These are phyloP conservation scores for Zonitis immaculata DNA, from an alignment of 2,888 invertebrate genomes.

Conservation along the genomic window DNA sequence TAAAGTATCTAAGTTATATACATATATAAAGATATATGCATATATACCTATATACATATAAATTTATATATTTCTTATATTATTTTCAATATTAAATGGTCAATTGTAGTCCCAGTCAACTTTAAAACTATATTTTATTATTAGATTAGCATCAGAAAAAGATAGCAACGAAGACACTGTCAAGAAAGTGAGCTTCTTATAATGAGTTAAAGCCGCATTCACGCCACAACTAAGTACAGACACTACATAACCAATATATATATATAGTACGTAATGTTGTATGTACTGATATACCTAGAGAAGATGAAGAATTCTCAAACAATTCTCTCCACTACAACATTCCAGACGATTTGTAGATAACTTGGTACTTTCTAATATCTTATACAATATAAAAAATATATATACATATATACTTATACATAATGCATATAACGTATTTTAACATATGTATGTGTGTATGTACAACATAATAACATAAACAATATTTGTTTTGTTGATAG, in stretches of 20 bases:
- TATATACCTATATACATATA: neutral
- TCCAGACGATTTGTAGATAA: neutral
- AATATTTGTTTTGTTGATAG: no score
- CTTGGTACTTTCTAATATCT: neutral
- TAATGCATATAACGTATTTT: no score
- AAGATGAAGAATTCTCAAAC: neutral
- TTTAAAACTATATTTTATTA: neutral
- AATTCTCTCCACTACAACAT: neutral
- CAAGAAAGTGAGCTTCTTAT: conserved; percentile 1
- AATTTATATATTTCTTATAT: neutral
- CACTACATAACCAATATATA: neutral
- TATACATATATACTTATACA: no score
- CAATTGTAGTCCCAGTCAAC: neutral
- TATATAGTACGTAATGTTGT: no score
- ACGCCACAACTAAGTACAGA: conserved; percentile 1
- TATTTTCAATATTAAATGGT: neutral
- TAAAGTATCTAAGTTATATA: neutral
- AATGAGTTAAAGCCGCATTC: neutral
- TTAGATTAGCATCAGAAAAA: conserved; percentile 1
- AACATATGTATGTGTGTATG: no score
- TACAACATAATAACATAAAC: no score
- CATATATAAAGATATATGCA: neutral
- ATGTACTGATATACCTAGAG: neutral
- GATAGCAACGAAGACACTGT: neutral
- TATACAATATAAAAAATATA: neutral